Percentiles rank a stretch among this genome's conserved stretches.
These are phyloP conservation scores for Drosophila hawaiiensis DNA, from an alignment of 2,888 invertebrate genomes.

Conservation along the genomic window DNA sequence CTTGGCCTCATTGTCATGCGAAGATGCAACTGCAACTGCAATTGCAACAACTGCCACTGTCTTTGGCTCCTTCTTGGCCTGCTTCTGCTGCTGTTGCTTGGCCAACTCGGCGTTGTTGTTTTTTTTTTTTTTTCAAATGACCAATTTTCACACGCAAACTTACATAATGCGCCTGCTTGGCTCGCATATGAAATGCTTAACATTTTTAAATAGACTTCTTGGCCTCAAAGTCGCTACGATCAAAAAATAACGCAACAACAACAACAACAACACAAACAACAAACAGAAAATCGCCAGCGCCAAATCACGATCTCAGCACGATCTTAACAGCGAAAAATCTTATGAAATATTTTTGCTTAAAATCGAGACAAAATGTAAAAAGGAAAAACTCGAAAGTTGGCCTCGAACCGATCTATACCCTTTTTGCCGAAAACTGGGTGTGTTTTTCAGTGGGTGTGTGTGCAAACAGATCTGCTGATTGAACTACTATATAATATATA, in stretches of 20 bases:
- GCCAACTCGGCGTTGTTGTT: conserved; percentile 16
- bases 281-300: conserved; percentile 62
- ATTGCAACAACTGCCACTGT: conserved; percentile 16
- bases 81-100: neutral
- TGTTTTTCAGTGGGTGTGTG: conserved; percentile 27
- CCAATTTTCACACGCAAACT: conserved; percentile 82
- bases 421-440: conserved; percentile 7
- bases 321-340: conserved; percentile 68
- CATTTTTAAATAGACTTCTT: conserved; percentile 77
- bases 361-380: conserved; percentile 54
- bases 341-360: conserved; percentile 71
- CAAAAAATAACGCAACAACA: conserved; percentile 20
- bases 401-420: conserved; percentile 35
- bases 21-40: conserved; percentile 46
- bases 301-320: conserved; percentile 79
- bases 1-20: conserved; percentile 61
- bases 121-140: conserved; percentile 71
- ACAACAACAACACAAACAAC: conserved; percentile 27
- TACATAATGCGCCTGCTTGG: conserved; percentile 68
- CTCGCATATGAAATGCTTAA: conserved; percentile 74
- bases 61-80: conserved; percentile 1
- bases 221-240: conserved; percentile 60
- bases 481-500: neutral
- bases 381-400: conserved; percentile 32
- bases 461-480: conserved; percentile 6